Evolutionary conservation across 2,113 vertebrate genomes (phyloP).

Genomic region (Sarotherodon lohbergeri): DNA sequence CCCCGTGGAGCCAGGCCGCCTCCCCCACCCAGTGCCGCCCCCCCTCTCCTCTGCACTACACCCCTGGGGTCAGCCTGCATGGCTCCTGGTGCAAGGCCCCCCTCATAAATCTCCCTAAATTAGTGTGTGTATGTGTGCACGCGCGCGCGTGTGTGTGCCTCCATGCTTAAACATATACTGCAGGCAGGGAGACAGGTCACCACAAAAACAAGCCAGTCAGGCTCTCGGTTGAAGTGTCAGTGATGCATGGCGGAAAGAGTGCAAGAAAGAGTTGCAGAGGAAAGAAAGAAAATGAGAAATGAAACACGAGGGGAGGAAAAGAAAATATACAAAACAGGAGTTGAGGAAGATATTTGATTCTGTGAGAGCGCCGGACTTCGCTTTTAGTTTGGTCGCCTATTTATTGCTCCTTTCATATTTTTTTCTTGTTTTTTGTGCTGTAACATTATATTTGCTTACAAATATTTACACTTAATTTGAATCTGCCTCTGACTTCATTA

Average conservation of each 20-base stretch:
- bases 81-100: slow-evolving; percentile 84
- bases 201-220: slow-evolving; percentile 86
- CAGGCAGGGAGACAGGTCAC: slow-evolving; percentile 83
- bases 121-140: slow-evolving; percentile 60
- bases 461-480: slow-evolving; percentile 54
- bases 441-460: slow-evolving; percentile 40
- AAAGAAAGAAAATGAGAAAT: slow-evolving; percentile 45
- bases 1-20: too few relatives aligned
- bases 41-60: slow-evolving; percentile 50
- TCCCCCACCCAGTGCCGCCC: too few relatives aligned
- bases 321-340: slow-evolving; percentile 48
- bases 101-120: slow-evolving; percentile 97
- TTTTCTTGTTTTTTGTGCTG: neutral
- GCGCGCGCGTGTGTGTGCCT: slow-evolving; percentile 17
- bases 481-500: slow-evolving; percentile 32
- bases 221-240: slow-evolving; percentile 89
- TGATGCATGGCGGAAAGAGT: slow-evolving; percentile 82
- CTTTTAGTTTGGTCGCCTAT: neutral
- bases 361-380: slow-evolving; percentile 9
- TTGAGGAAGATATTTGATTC: slow-evolving; percentile 27
- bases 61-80: slow-evolving; percentile 86
- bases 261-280: slow-evolving; percentile 38
- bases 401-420: neutral
- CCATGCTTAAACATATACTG: slow-evolving; percentile 73
- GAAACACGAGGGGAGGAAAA: slow-evolving; percentile 44